These are phyloP conservation scores for Cassiopea andromeda DNA, from an alignment of 30 jellyfish, hydroid and myxozoan species.

Conservation along the genomic window DNA sequence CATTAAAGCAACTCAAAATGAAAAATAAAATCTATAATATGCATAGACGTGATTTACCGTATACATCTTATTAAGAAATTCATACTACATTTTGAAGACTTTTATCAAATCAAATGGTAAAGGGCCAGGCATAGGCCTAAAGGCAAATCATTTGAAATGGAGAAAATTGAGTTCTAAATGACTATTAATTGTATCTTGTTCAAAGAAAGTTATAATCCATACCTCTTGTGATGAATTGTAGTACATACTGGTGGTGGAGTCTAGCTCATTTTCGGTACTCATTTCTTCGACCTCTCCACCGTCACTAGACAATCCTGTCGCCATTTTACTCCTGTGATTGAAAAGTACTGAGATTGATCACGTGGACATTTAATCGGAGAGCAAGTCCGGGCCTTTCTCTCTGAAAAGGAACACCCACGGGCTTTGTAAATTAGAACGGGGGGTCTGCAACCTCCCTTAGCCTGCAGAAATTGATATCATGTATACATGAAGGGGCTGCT, in stretches of 20 bases:
- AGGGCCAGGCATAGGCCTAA: constrained; percentile 28
- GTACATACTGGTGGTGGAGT: neutral
- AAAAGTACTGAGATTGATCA: constrained; percentile 55
- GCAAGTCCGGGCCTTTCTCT: constrained; percentile 41
- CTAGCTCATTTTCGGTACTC: constrained; percentile 29
- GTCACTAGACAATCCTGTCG: constrained; percentile 55
- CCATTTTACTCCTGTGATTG: constrained; percentile 62
- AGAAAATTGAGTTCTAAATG: neutral
- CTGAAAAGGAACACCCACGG: constrained; percentile 47
- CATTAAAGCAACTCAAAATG: neutral
- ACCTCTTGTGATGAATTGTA: constrained; percentile 45
- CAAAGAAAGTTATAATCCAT: neutral
- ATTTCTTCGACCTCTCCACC: constrained; percentile 37
- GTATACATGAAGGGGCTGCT: too few relatives aligned
- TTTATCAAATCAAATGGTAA: neutral
- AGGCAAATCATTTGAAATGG: neutral
- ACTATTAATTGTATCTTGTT: too few relatives aligned
- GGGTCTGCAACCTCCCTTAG: constrained; percentile 14
- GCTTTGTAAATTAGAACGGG: constrained; percentile 31
- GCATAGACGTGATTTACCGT: neutral
- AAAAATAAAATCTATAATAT: too few relatives aligned
- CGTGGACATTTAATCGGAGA: constrained; percentile 68
- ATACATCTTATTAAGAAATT: neutral
- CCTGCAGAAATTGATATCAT: neutral
- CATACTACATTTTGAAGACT: neutral